phyloP scores from a whole-genome alignment of 92 coral and sea anemone species.

The Palythoa heliodiscus region DNA sequence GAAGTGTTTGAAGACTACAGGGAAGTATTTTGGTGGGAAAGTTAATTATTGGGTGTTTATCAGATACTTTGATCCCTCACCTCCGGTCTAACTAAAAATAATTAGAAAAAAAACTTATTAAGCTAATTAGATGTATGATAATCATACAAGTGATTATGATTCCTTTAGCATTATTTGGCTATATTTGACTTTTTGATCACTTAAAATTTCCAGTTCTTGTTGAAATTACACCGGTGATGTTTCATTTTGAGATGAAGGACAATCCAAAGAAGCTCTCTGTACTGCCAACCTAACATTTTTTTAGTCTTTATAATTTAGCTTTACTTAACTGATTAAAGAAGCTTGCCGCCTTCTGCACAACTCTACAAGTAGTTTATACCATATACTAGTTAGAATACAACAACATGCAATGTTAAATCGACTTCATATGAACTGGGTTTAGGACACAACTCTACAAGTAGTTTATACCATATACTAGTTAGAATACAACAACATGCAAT shows the following conservation, averaged over 20 bases:
- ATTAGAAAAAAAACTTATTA: no score
- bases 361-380: constrained; percentile 45
- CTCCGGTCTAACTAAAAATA: no score
- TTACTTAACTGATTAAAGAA: constrained; percentile 70
- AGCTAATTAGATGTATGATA: no score
- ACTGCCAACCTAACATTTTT: not conserved
- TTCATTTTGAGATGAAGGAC: not conserved
- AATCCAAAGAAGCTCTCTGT: not conserved
- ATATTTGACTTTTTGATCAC: no score
- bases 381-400: not conserved
- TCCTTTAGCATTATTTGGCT: no score
- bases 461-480: not conserved
- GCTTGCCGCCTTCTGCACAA: constrained; percentile 60
- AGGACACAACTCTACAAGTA: constrained; percentile 33
- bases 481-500: constrained; percentile 16
- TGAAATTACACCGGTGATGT: no score
- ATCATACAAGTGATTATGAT: no score
- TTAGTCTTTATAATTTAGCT: constrained; percentile 10
- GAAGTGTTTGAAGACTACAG: no score
- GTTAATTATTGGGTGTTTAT: no score
- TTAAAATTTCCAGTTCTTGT: not conserved
- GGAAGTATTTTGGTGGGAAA: no score
- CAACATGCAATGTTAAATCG: constrained; percentile 1
- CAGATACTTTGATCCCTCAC: no score
- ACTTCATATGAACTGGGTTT: not conserved